Conservation (phyloP, 2,797 vertebrate species). For the Sebastes trivittatus region DNA sequence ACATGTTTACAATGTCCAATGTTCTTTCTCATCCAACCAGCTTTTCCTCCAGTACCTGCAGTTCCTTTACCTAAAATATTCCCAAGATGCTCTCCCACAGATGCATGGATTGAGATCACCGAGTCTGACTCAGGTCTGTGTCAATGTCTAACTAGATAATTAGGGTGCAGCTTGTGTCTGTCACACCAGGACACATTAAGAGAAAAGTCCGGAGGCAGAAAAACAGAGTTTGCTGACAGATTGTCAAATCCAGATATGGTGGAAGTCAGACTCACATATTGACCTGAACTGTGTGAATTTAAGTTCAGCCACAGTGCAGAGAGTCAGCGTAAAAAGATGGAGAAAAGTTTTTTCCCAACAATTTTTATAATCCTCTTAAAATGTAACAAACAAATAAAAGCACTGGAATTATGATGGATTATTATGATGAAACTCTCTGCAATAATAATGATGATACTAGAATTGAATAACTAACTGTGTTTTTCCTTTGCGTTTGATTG, state of each 20-base stretch:
- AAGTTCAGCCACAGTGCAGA: background rate
- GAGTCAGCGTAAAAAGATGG: background rate
- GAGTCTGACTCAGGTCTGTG: slow-evolving; percentile 88
- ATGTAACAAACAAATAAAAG: background rate
- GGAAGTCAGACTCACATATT: background rate
- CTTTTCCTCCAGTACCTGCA: slow-evolving; percentile 91
- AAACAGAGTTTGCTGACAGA: background rate
- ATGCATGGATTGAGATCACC: slow-evolving; percentile 80
- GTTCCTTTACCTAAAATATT: slow-evolving; percentile 90
- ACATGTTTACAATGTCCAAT: background rate
- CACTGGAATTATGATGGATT: background rate
- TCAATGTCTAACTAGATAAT: background rate
- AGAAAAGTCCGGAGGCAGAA: background rate
- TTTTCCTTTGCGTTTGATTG: slow-evolving; percentile 9
- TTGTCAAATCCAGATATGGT: background rate
- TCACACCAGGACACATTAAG: background rate
- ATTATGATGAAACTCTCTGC: background rate
- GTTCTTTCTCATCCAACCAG: slow-evolving; percentile 50
- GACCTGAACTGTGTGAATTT: background rate
- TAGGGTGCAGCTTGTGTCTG: background rate
- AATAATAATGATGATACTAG: background rate
- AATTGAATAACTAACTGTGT: background rate
- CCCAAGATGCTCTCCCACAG: slow-evolving; percentile 78
- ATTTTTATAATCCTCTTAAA: background rate
- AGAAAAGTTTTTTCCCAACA: background rate